These are phyloP conservation scores for Macquaria australasica DNA, from an alignment of 2,113 vertebrate species.

Conservation along the genomic window DNA sequence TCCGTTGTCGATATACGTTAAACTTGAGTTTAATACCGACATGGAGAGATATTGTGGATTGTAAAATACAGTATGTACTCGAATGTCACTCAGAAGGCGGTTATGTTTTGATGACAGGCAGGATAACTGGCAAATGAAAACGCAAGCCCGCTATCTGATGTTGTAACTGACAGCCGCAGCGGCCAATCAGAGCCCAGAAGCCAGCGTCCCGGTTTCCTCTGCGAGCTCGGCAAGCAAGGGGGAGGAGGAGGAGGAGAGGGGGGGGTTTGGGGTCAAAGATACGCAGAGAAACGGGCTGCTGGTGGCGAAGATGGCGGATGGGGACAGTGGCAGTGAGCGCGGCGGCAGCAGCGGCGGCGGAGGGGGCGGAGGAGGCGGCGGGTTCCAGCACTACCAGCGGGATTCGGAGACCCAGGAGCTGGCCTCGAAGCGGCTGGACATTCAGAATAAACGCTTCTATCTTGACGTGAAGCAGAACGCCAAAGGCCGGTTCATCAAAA, in stretches of 20 bases:
- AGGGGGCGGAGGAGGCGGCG: constrained; percentile 78
- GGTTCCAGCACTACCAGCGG: constrained; percentile 86
- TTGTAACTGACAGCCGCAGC: constrained; percentile 37
- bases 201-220: constrained; percentile 61
- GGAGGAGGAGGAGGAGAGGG: too few relatives aligned
- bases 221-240: constrained; percentile 37
- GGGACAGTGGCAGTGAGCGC: constrained; percentile 92
- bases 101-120: constrained; percentile 55
- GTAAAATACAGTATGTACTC: constrained; percentile 50
- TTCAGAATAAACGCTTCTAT: constrained; percentile 95
- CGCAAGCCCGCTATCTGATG: background rate
- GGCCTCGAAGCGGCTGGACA: constrained; percentile 92
- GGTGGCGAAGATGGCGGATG: constrained; percentile 95
- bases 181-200: constrained; percentile 51
- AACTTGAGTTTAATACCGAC: background rate
- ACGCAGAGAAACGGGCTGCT: constrained; percentile 84
- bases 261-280: constrained; percentile 83
- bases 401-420: constrained; percentile 93
- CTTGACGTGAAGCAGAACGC: constrained; percentile 94
- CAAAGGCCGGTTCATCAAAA: constrained; percentile 96
- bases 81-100: constrained; percentile 49
- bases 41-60: background rate
- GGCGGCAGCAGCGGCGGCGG: constrained; percentile 83
- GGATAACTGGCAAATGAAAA: constrained; percentile 38
- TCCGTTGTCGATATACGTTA: background rate